Evolutionary conservation across 2,888 invertebrate species (phyloP), one percentile per base, ranked within the genome.

Genomic region (Caenorhabditis imperialis): DNA sequence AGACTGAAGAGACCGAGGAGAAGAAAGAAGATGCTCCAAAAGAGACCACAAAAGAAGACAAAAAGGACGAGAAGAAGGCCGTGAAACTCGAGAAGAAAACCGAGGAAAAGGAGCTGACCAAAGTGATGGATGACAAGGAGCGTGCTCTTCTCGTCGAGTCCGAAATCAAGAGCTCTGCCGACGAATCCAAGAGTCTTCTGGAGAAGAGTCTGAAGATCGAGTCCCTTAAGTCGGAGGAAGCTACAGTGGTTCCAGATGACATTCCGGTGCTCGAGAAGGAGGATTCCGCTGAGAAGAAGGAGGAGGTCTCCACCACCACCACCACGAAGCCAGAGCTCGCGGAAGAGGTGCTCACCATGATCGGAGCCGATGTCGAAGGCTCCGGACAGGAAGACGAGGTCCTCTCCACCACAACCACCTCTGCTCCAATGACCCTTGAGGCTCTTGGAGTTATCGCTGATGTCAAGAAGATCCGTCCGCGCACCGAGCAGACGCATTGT

Each of bases 401-500:
- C 20, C 27, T 44, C 7, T 20, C 55, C 0, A 44, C 60, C 8
- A 42, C 65, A n/a, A 48, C 61, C 7, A 33, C 25, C 18, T 12
- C 33, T 3, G 22, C 58, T 5, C 51, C 47, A 16, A 22, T 35
- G 10, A 40, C 30, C 7, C 22, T 25, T 10, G 27, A 23, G 4
- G 38, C 47, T 12, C 47, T 33, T 23, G 51, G 38, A 18, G 51
- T 74, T 2, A 74, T 74, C 45, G 61, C 40, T 6, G 50, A 75
- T 14, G 63, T 75, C 20, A 69, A 70, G 37, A 45, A 37, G 25
- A 75, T 75, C 44, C 57, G 75, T 6, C 75, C 75, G 58, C 38
- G 69, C 20, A 58, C 35, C n/a, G 75, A 75, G n/a, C 61, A 61
- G 35, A 63, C 60, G 3, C 69, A 75, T 53, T 80, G 80, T 30